Base-by-base conservation (phyloP, 2,113 vertebrate species). In the Nematolebias whitei region DNA sequence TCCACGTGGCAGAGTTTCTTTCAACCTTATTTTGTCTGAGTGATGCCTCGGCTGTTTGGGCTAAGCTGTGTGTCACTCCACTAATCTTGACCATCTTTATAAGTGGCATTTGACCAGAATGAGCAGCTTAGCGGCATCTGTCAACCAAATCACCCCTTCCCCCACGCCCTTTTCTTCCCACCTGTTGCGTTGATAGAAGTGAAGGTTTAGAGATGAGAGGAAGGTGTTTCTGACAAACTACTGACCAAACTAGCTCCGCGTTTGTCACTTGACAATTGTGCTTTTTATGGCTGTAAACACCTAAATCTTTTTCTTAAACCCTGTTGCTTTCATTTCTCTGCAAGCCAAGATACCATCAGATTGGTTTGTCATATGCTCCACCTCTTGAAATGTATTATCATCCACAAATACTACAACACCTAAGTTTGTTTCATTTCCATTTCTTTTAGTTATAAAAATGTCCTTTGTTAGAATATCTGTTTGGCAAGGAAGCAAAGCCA, bases 1-100 rank as follows among this genome's bases (percentile, higher is more conserved):
- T 47, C 51, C 50, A n/a, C 0, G 45, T 40, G 18, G 12, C 45
- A 23, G 23, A 44, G 48, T 54, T 61, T 68, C 12, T 35, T 60
- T 18, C 8, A 40, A 29, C 24, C 61, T 64, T 59, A 47, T 76
- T 63, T 54, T 32, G 12, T 68, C 45, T 58, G 35, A 65, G 39
- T 0, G 39, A 47, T 40, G 45, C 44, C 11, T 70, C 35, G 8
- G 44, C 29, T 38, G 19, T 18, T 2, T 18, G 29, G 43, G 39
- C 35, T 24, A 49, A 72, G 41, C 56, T 52, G n/a, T 57, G 67
- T 44, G 49, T 56, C 45, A 3, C 43, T 66, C 20, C 15, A 4
- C 68, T 90, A 89, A 90, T 91, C 84, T 84, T 39, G 68, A 35
- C 66, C 80, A 73, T 89, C 76, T 72, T 78, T 83, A 44, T 60